These are phyloP conservation scores for Nothobranchius kuhntae DNA, from an alignment of 2,113 vertebrate genomes.

Conservation along the genomic window DNA sequence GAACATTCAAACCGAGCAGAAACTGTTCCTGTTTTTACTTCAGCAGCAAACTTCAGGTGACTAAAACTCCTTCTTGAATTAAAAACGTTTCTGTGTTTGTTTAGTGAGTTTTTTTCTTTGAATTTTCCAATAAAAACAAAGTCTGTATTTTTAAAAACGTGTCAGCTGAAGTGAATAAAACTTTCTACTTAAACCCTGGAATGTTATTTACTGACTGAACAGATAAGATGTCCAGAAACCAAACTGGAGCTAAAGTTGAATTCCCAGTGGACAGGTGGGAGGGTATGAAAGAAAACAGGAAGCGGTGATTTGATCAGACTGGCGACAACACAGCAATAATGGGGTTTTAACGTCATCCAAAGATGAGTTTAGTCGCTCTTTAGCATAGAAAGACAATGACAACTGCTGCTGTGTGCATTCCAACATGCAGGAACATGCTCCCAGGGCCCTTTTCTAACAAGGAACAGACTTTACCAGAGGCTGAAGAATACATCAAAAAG, in stretches of 20 bases:
- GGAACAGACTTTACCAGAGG: slow-evolving; percentile 43
- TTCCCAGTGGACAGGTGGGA: slow-evolving; percentile 45
- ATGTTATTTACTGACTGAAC: slow-evolving; percentile 74
- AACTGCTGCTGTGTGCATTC: slow-evolving; percentile 41
- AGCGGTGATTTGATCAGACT: slow-evolving; percentile 55
- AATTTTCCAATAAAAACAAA: slow-evolving; percentile 9
- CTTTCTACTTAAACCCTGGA: slow-evolving; percentile 39
- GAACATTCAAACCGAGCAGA: too few relatives aligned
- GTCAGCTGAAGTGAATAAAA: slow-evolving; percentile 9
- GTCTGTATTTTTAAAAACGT: not conserved
- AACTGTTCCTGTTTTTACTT: too few relatives aligned
- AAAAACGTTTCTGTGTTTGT: not conserved
- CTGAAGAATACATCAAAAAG: slow-evolving; percentile 34
- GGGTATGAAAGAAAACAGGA: slow-evolving; percentile 60
- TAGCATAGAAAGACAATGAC: slow-evolving; percentile 14
- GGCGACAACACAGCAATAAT: slow-evolving; percentile 23
- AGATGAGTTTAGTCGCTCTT: slow-evolving; percentile 12
- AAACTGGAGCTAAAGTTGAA: slow-evolving; percentile 44
- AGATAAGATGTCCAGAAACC: slow-evolving; percentile 66
- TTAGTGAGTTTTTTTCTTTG: not conserved
- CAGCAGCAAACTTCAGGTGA: too few relatives aligned
- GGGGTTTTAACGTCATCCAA: slow-evolving; percentile 20
- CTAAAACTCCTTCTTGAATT: too few relatives aligned
- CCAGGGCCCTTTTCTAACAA: slow-evolving; percentile 41
- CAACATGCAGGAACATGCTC: slow-evolving; percentile 40